These are phyloP conservation scores for Dicentrarchus labrax DNA, from an alignment of 2,113 vertebrate species.

Conservation along the genomic window DNA sequence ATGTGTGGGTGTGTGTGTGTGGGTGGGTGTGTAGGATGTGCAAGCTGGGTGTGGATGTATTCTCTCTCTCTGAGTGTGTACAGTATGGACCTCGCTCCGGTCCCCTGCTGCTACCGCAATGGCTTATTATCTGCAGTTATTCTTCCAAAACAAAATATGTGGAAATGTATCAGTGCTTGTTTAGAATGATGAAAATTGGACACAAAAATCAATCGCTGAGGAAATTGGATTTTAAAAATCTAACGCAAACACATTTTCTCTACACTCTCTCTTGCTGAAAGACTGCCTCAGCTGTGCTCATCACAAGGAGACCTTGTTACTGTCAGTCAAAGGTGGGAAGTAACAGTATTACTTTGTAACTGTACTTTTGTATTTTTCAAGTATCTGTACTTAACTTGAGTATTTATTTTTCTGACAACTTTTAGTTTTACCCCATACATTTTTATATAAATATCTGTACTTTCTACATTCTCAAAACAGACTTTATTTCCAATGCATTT, in stretches of 20 bases:
- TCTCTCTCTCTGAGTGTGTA: slow-evolving; percentile 48
- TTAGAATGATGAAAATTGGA: not conserved
- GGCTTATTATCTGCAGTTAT: not conserved
- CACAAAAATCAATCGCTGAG: not conserved
- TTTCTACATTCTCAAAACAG: too few relatives aligned
- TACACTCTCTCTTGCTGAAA: not conserved
- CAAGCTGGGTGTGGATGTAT: slow-evolving; percentile 78
- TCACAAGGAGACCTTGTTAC: not conserved
- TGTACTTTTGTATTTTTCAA: too few relatives aligned
- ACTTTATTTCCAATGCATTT: too few relatives aligned
- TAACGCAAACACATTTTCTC: not conserved
- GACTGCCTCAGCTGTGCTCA: not conserved
- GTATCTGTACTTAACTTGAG: too few relatives aligned
- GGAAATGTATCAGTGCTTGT: not conserved
- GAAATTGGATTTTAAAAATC: slow-evolving; percentile 5
- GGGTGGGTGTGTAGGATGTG: slow-evolving; percentile 73
- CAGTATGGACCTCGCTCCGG: slow-evolving; percentile 22
- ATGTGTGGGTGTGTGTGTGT: slow-evolving; percentile 67
- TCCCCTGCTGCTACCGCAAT: not conserved
- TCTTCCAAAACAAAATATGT: not conserved
- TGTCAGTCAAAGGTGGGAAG: too few relatives aligned
- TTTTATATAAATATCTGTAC: too few relatives aligned
- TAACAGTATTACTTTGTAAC: too few relatives aligned
- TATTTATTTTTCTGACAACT: too few relatives aligned
- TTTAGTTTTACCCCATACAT: too few relatives aligned